Evolutionary conservation across 2,888 invertebrate species (phyloP).

Genomic region (Drosophila atripex): DNA sequence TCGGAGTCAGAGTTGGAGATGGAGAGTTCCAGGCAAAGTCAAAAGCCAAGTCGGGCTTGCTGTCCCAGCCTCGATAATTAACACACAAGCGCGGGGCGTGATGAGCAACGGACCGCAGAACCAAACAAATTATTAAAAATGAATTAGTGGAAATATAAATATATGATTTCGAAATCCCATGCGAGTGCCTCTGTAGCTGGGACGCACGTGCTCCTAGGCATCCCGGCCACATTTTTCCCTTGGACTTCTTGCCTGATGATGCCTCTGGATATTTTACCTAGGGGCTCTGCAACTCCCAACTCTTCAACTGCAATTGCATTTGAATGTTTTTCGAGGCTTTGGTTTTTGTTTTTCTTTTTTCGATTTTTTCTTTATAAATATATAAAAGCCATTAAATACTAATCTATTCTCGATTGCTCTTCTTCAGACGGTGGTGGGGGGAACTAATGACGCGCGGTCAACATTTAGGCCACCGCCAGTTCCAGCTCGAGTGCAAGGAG

Average conservation of each 20-base stretch:
- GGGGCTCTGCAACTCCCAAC: constrained; percentile 25
- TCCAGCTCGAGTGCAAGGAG: constrained; percentile 33
- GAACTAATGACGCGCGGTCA: constrained; percentile 63
- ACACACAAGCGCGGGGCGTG: constrained; percentile 75
- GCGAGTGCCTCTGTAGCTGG: constrained; percentile 18
- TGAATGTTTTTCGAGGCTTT: constrained; percentile 62
- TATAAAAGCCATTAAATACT: constrained; percentile 81
- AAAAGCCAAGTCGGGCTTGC: constrained; percentile 17
- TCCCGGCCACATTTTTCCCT: constrained; percentile 46
- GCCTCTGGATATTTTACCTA: constrained; percentile 52
- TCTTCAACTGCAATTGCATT: constrained; percentile 66
- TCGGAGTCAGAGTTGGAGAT: constrained; percentile 20
- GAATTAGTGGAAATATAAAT: constrained; percentile 80
- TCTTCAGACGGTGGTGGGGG: constrained; percentile 25
- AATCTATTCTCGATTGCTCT: constrained; percentile 81
- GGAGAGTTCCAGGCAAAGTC: constrained; percentile 24
- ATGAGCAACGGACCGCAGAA: constrained; percentile 67
- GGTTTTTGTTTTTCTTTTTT: constrained; percentile 6
- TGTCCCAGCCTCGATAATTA: constrained; percentile 64
- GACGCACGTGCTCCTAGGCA: constrained; percentile 73
- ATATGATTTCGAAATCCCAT: constrained; percentile 76
- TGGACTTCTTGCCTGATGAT: constrained; percentile 55
- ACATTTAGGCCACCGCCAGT: constrained; percentile 38
- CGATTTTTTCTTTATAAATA: constrained; percentile 57
- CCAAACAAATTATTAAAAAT: constrained; percentile 82